Evolutionary conservation across 2,888 invertebrate species (phyloP).

Genomic region (Amorpha juglandis): DNA sequence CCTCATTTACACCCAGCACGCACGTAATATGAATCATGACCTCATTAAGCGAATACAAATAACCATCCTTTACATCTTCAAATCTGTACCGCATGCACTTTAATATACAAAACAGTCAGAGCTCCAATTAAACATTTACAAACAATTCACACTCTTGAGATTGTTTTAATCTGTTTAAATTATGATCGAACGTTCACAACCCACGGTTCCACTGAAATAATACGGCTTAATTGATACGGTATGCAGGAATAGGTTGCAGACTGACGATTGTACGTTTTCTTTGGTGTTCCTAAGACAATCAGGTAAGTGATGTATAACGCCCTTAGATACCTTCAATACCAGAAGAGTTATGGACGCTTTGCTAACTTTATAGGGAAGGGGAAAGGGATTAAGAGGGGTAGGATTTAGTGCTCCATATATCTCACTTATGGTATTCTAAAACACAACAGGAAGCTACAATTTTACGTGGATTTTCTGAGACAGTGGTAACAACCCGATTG

Average conservation of each 20-base stretch:
- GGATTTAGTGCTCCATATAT: too few relatives aligned
- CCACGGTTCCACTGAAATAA: constrained; percentile 15
- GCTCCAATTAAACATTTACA: constrained; percentile 18
- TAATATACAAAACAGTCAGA: constrained; percentile 5
- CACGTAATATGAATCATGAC: neutral
- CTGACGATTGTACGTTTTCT: neutral
- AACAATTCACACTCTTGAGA: constrained; percentile 21
- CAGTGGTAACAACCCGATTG: too few relatives aligned
- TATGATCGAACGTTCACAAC: constrained; percentile 3
- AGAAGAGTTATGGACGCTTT: too few relatives aligned
- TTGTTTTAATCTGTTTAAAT: constrained; percentile 22
- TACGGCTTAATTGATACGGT: neutral
- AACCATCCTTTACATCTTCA: neutral
- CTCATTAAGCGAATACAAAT: neutral
- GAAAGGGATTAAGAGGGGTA: too few relatives aligned
- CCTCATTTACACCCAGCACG: neutral
- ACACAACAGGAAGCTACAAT: too few relatives aligned
- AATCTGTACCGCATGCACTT: neutral
- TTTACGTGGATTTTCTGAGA: too few relatives aligned
- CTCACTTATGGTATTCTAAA: too few relatives aligned
- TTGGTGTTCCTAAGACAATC: too few relatives aligned
- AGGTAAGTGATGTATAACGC: too few relatives aligned
- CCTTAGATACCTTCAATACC: too few relatives aligned
- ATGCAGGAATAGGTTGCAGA: neutral
- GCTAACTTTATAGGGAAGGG: too few relatives aligned